Evolutionary conservation across 1,140 invertebrate genomes (phyloP).

Genomic region (Zaprionus taronus): DNA sequence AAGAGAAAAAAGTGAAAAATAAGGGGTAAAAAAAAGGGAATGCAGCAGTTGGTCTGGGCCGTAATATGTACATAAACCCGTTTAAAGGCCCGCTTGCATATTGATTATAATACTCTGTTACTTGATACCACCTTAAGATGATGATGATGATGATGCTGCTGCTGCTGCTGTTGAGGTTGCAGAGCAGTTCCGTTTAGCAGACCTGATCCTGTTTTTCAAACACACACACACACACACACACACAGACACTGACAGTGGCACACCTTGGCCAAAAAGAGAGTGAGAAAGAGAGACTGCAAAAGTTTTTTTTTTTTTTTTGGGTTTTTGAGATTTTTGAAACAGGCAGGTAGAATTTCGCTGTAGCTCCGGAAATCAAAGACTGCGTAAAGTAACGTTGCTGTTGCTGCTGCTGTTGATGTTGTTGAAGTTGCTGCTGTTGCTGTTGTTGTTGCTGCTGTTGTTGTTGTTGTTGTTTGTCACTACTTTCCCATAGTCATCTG

Average conservation of each 20-base stretch:
- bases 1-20: constrained; percentile 4
- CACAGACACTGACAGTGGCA: background rate
- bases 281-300: constrained; percentile 2
- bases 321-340: constrained; percentile 9
- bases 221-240: background rate
- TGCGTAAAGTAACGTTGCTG: constrained; percentile 23
- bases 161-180: constrained; percentile 46
- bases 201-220: constrained; percentile 50
- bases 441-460: constrained; percentile 8
- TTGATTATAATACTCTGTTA: constrained; percentile 55
- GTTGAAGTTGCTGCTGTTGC: constrained; percentile 1
- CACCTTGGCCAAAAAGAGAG: constrained; percentile 8
- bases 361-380: constrained; percentile 45
- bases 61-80: constrained; percentile 25
- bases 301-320: background rate
- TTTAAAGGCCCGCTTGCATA: constrained; percentile 46
- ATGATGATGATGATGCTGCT: constrained; percentile 39
- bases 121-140: constrained; percentile 46
- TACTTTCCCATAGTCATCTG: constrained; percentile 41
- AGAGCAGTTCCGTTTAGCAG: constrained; percentile 67
- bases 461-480: constrained; percentile 11
- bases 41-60: constrained; percentile 43
- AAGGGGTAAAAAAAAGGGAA: constrained; percentile 11
- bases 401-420: background rate
- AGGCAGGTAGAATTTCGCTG: constrained; percentile 42